phyloP scores from a whole-genome alignment of 1,140 invertebrate species.

The Microplitis demolitor region DNA sequence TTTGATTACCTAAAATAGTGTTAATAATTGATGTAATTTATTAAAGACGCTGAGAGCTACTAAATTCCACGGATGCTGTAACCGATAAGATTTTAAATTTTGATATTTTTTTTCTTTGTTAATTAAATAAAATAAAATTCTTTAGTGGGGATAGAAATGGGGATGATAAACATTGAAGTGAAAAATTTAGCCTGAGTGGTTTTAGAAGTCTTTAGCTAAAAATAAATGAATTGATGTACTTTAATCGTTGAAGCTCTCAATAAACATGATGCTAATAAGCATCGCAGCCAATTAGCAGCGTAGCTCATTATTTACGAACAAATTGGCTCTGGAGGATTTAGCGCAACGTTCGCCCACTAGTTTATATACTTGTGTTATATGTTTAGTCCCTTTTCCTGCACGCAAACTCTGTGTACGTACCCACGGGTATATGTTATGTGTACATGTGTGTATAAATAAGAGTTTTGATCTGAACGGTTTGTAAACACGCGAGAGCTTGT shows the following conservation, averaged over 20 bases:
- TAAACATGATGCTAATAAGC: not conserved
- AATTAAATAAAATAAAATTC: too few species aligned
- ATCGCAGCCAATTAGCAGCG: conserved; percentile 3
- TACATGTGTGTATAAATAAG: too few species aligned
- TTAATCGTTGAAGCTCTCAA: not conserved
- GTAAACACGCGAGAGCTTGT: too few species aligned
- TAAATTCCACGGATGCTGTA: too few species aligned
- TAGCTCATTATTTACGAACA: conserved; percentile 4
- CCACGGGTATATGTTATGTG: too few species aligned
- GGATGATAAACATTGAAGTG: too few species aligned
- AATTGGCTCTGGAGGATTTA: conserved; percentile 10
- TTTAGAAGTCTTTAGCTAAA: not conserved
- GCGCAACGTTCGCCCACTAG: not conserved
- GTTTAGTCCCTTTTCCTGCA: conserved; percentile 19
- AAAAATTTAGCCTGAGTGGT: too few species aligned
- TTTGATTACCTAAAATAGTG: conserved; percentile 44
- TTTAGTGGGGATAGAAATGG: too few species aligned
- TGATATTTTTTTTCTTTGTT: too few species aligned
- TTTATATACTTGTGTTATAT: not conserved
- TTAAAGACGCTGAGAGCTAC: not conserved
- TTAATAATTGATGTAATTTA: conserved; percentile 32
- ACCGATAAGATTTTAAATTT: too few species aligned
- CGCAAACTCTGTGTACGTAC: not conserved
- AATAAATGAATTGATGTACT: not conserved
- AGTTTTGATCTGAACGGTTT: too few species aligned